Conservation (phyloP, 2,113 vertebrate species). For the Rhadina sibilatrix region DNA sequence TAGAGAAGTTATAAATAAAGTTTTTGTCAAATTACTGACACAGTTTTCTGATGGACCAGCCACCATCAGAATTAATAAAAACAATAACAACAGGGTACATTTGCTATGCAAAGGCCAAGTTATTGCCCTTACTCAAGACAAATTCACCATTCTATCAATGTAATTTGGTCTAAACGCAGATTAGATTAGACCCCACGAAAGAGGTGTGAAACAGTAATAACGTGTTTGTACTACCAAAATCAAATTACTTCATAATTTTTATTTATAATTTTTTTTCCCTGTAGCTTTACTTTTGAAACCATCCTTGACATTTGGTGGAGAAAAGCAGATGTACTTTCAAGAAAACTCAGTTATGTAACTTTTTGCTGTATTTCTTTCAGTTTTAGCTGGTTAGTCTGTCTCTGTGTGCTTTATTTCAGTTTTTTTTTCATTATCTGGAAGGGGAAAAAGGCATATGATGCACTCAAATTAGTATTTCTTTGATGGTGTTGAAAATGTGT, state of each 20-base stretch:
- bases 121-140: background rate
- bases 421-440: background rate
- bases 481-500: background rate
- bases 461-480: background rate
- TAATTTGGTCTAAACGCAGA: background rate
- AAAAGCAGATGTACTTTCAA: background rate
- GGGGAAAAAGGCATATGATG: background rate
- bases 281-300: background rate
- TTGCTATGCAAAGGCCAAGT: background rate
- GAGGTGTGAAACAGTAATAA: background rate
- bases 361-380: background rate
- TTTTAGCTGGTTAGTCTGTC: background rate
- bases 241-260: background rate
- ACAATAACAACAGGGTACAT: background rate
- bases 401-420: background rate
- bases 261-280: background rate
- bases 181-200: background rate
- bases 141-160: background rate
- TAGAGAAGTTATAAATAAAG: background rate
- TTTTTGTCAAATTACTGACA: background rate
- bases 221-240: background rate
- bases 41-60: background rate
- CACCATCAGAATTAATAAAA: background rate
- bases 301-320: background rate
- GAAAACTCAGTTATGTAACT: background rate